Percentiles rank a stretch among this genome's conserved stretches.
Evolutionary conservation across 2,113 vertebrate genomes (phyloP).

Genomic region (Atherinomorus stipes): DNA sequence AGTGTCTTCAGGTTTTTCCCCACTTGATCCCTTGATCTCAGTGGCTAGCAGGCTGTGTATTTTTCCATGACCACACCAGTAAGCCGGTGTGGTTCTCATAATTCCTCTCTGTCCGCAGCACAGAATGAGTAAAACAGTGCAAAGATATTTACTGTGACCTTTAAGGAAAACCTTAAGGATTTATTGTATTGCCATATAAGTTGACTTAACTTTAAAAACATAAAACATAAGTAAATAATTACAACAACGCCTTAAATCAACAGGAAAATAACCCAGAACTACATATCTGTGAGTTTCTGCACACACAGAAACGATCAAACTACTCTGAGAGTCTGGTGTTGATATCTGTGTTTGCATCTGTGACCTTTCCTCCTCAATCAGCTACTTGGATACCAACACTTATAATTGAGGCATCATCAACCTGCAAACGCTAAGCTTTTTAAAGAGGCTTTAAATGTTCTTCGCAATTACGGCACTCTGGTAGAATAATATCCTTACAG

Average conservation of each 20-base stretch:
- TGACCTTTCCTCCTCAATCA: slow-evolving; percentile 17
- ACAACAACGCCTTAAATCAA: too few relatives aligned
- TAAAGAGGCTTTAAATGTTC: slow-evolving; percentile 57
- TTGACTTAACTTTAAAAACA: neutral
- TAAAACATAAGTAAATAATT: neutral
- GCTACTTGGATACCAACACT: slow-evolving; percentile 21
- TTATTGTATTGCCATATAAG: neutral
- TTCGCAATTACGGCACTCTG: slow-evolving; percentile 30
- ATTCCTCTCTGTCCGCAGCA: slow-evolving; percentile 4
- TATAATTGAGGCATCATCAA: slow-evolving; percentile 60
- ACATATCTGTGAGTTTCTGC: neutral
- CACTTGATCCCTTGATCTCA: slow-evolving; percentile 29
- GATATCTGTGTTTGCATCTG: neutral
- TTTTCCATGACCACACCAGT: slow-evolving; percentile 54
- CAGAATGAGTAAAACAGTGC: slow-evolving; percentile 34
- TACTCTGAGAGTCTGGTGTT: neutral
- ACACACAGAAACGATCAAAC: neutral
- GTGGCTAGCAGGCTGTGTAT: slow-evolving; percentile 15
- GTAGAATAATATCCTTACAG: slow-evolving; percentile 43
- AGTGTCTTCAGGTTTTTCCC: slow-evolving; percentile 23
- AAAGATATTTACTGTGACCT: too few relatives aligned
- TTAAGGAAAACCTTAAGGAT: too few relatives aligned
- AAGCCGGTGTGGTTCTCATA: slow-evolving; percentile 7
- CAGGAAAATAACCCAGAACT: neutral
- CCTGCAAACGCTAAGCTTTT: slow-evolving; percentile 49